These are phyloP conservation scores for Sorex araneus DNA, from an alignment of 2,113 vertebrate genomes.

Conservation along the genomic window DNA sequence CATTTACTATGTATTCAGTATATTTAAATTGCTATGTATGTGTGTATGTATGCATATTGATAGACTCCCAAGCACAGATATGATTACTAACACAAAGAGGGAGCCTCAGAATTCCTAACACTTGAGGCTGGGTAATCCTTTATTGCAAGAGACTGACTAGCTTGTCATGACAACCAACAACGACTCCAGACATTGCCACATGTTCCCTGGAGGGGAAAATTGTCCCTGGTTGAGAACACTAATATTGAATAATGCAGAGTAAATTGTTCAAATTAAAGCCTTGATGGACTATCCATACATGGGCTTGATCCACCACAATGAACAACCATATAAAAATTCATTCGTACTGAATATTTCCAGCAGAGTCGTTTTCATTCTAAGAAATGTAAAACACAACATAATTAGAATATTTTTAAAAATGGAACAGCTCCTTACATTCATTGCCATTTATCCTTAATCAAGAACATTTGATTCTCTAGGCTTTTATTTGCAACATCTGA, in stretches of 20 bases:
- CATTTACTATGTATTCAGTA: neutral
- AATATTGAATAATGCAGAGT: neutral
- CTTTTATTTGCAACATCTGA: conserved; percentile 45
- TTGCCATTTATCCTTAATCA: conserved; percentile 38
- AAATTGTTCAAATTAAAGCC: conserved; percentile 40
- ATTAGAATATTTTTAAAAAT: conserved; percentile 52
- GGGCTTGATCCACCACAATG: neutral
- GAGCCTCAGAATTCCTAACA: neutral
- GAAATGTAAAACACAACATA: conserved; percentile 57
- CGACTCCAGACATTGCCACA: conserved; percentile 14
- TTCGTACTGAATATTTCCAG: conserved; percentile 35
- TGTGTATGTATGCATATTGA: neutral
- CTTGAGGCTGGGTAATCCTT: conserved; percentile 39
- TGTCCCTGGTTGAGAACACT: neutral
- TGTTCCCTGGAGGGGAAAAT: neutral
- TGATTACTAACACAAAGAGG: neutral
- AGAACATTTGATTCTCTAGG: neutral
- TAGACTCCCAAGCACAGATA: no score
- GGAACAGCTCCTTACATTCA: conserved; percentile 12
- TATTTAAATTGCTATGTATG: neutral
- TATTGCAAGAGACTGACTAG: neutral
- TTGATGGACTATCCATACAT: neutral
- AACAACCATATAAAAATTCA: neutral
- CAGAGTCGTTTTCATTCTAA: conserved; percentile 52
- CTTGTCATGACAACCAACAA: conserved; percentile 43